Conservation (phyloP, 2,113 vertebrate genomes). For the Procavia capensis region DNA sequence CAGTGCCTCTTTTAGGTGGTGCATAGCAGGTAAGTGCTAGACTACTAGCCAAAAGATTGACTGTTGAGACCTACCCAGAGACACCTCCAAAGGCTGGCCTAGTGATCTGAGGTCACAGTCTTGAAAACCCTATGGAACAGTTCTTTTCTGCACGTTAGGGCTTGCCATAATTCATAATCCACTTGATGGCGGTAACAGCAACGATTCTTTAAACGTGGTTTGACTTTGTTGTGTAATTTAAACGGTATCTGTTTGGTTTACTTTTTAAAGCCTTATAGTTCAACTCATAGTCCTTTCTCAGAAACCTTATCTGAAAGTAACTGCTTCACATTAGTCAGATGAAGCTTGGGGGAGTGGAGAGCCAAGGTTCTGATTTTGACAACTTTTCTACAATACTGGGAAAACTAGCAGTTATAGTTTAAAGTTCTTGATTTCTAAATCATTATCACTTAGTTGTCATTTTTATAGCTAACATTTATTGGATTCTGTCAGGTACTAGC, state of each 20-base stretch:
- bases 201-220: not conserved
- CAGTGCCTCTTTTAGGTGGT: too few relatives aligned
- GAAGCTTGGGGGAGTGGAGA: not conserved
- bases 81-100: not conserved
- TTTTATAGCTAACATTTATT: not conserved
- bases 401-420: not conserved
- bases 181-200: too few relatives aligned
- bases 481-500: not conserved
- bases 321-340: not conserved
- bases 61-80: not conserved
- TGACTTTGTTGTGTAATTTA: constrained; percentile 16
- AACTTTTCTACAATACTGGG: not conserved
- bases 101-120: not conserved
- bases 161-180: too few relatives aligned
- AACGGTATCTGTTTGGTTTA: constrained; percentile 9
- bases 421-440: not conserved
- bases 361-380: not conserved
- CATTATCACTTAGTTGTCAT: not conserved
- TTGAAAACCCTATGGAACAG: not conserved
- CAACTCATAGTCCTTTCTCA: not conserved
- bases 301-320: constrained; percentile 28
- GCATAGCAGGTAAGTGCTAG: too few relatives aligned
- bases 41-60: not conserved
- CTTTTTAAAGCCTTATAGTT: constrained; percentile 29
- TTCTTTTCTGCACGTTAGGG: not conserved